These are phyloP conservation scores for Brachyalestes nurse DNA, from an alignment of 2,797 vertebrate genomes.

Conservation along the genomic window DNA sequence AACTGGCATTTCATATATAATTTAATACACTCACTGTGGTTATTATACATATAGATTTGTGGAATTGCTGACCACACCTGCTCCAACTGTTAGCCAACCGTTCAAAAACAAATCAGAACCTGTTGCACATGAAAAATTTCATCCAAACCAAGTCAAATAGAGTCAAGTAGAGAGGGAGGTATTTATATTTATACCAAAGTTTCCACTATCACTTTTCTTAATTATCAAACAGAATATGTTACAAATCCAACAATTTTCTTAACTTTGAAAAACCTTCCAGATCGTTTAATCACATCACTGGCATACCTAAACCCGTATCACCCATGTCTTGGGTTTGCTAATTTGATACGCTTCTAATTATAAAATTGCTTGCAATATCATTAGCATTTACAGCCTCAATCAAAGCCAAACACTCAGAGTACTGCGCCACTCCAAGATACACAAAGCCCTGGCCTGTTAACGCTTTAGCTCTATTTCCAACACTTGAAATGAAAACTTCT, in stretches of 20 bases:
- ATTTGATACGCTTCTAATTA: constrained; percentile 35
- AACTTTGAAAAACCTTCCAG: not conserved
- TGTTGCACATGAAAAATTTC: no score
- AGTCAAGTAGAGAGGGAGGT: no score
- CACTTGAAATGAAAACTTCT: constrained; percentile 26
- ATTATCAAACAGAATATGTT: not conserved
- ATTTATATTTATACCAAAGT: not conserved
- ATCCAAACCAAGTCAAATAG: no score
- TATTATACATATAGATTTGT: no score
- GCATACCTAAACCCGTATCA: constrained; percentile 17
- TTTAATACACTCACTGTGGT: no score
- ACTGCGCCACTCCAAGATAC: constrained; percentile 32
- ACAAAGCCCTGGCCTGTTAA: constrained; percentile 33
- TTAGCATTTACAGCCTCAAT: constrained; percentile 33
- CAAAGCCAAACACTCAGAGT: constrained; percentile 29
- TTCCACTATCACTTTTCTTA: not conserved
- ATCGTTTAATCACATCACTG: not conserved
- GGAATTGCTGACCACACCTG: no score
- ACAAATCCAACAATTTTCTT: not conserved
- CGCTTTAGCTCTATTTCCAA: not conserved
- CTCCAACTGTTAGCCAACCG: no score
- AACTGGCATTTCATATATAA: no score
- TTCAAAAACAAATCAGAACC: no score
- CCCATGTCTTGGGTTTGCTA: constrained; percentile 6
- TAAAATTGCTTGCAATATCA: constrained; percentile 39